These are phyloP conservation scores for Otus sunia DNA, from an alignment of 2,113 vertebrate genomes.

Conservation along the genomic window DNA sequence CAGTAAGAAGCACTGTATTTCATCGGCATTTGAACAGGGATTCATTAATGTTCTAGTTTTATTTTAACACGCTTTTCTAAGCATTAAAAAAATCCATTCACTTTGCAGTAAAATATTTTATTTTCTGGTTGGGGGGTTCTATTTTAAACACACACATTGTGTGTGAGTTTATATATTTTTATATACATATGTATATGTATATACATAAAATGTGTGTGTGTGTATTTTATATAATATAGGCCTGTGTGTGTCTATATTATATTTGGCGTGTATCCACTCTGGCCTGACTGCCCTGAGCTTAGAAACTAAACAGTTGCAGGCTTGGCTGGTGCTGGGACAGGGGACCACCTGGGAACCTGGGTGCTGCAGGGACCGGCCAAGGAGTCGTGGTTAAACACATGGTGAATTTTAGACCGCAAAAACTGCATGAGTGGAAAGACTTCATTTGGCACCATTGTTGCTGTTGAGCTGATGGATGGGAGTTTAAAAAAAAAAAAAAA, in stretches of 20 bases:
- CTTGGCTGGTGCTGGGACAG: neutral
- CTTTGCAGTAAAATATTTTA: constrained; percentile 52
- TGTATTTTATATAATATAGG: constrained; percentile 26
- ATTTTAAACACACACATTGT: constrained; percentile 40
- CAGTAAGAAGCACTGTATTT: constrained; percentile 6
- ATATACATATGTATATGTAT: neutral
- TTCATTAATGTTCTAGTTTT: constrained; percentile 18
- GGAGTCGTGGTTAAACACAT: constrained; percentile 28
- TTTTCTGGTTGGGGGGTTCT: constrained; percentile 32
- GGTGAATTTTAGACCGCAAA: constrained; percentile 20
- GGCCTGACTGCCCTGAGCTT: constrained; percentile 34
- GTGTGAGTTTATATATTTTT: constrained; percentile 43
- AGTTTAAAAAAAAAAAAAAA: neutral
- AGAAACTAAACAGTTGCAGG: constrained; percentile 50
- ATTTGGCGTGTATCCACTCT: constrained; percentile 55
- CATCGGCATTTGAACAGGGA: neutral
- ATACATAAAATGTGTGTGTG: constrained; percentile 3
- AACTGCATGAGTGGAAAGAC: constrained; percentile 31
- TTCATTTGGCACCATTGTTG: constrained; percentile 28
- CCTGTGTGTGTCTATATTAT: constrained; percentile 54
- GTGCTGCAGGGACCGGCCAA: constrained; percentile 4
- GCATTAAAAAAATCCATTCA: constrained; percentile 27
- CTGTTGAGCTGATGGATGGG: constrained; percentile 40
- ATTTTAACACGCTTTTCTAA: neutral
- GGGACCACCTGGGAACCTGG: constrained; percentile 61